phyloP scores from a whole-genome alignment of 2,797 vertebrate genomes.

The Eospalax fontanierii region DNA sequence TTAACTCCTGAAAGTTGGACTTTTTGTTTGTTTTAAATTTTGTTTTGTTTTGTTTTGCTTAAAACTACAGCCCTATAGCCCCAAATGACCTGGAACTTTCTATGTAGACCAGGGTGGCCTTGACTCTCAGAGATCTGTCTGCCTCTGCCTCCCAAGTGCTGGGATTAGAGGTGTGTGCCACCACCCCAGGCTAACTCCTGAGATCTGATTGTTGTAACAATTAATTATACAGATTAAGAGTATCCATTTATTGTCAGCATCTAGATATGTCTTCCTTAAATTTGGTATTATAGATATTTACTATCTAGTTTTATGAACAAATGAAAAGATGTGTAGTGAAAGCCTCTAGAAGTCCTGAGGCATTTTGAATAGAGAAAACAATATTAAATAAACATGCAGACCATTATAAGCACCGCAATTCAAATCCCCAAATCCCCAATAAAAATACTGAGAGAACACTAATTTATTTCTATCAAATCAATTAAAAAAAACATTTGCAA shows the following conservation, averaged over 20 bases:
- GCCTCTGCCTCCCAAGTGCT: no score
- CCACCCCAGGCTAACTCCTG: no score
- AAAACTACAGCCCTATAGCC: no score
- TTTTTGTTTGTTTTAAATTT: no score
- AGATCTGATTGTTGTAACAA: not conserved
- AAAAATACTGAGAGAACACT: constrained; percentile 35
- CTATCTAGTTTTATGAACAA: constrained; percentile 40
- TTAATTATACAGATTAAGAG: constrained; percentile 21
- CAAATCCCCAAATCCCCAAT: constrained; percentile 59
- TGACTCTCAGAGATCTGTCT: no score
- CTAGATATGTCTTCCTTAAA: constrained; percentile 4
- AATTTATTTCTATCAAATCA: constrained; percentile 47
- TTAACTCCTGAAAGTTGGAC: not conserved
- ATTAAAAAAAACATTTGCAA: no score
- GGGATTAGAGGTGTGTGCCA: no score
- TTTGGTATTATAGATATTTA: constrained; percentile 36
- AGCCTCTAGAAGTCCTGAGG: constrained; percentile 7
- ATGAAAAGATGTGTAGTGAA: not conserved
- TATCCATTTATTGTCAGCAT: not conserved
- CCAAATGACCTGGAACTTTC: no score
- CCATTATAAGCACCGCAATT: not conserved
- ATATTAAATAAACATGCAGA: constrained; percentile 29
- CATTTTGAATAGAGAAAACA: constrained; percentile 41
- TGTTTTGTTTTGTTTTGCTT: no score
- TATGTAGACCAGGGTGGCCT: no score